Conservation (phyloP, 1,140 invertebrate species). For the Trachymyrmex septentrionalis region DNA sequence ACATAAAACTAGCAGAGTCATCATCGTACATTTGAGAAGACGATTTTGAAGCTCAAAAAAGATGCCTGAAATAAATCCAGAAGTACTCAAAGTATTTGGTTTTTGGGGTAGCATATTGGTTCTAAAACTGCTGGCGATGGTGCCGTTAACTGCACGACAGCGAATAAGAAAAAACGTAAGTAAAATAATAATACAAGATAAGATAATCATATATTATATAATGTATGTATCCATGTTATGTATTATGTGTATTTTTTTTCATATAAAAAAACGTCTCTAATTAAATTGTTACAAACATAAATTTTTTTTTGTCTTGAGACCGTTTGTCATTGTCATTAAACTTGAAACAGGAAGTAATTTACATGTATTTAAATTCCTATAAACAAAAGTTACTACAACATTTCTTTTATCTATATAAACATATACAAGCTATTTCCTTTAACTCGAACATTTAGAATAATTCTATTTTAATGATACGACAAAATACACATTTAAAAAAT, state of each 20-base stretch:
- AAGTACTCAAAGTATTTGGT: slow-evolving; percentile 84
- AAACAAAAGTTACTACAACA: too few relatives aligned
- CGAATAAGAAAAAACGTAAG: slow-evolving; percentile 88
- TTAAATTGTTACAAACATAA: background rate
- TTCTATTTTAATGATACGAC: too few relatives aligned
- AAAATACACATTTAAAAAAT: too few relatives aligned
- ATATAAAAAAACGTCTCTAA: too few relatives aligned
- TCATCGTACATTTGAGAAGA: background rate
- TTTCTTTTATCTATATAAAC: too few relatives aligned
- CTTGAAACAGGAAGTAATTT: background rate
- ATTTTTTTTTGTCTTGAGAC: background rate
- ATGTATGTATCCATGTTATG: too few relatives aligned
- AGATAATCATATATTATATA: background rate
- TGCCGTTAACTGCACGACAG: slow-evolving; percentile 86
- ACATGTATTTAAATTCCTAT: background rate
- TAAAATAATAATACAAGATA: background rate
- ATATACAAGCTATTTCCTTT: too few relatives aligned
- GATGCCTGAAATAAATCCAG: slow-evolving; percentile 37
- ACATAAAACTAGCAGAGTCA: background rate
- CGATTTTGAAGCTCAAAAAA: background rate
- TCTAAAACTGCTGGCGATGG: slow-evolving; percentile 89
- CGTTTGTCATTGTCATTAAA: background rate
- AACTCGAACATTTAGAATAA: too few relatives aligned
- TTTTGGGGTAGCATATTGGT: slow-evolving; percentile 88
- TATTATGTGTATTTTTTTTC: too few relatives aligned